Conservation (phyloP, 1,140 invertebrate species). For the Scylla paramamosain region DNA sequence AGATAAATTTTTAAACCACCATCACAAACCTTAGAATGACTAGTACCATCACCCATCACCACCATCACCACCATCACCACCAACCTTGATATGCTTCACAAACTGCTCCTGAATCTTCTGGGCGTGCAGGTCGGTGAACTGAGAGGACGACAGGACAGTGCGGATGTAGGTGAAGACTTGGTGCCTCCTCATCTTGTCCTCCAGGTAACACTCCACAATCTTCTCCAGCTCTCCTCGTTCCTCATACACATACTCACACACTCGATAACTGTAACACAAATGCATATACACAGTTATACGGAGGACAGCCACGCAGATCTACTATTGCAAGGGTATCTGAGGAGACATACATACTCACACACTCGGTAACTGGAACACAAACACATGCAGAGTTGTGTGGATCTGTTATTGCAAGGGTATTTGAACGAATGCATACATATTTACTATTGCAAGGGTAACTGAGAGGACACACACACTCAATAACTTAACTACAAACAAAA, state of each 20-base stretch:
- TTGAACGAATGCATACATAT: too few species aligned
- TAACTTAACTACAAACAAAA: too few species aligned
- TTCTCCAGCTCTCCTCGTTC: constrained; percentile 82
- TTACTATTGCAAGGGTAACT: too few species aligned
- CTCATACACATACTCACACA: constrained; percentile 85
- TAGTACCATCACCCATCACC: too few species aligned
- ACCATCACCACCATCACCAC: background rate
- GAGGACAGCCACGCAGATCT: background rate
- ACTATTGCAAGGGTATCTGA: background rate
- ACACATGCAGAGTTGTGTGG: too few species aligned
- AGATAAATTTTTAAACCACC: too few species aligned
- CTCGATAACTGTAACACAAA: constrained; percentile 82
- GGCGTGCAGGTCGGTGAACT: constrained; percentile 69
- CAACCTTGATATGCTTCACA: constrained; percentile 73
- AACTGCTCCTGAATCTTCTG: constrained; percentile 75
- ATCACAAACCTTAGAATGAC: too few species aligned
- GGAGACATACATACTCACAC: background rate
- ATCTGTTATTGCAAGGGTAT: too few species aligned
- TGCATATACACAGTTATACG: constrained; percentile 63
- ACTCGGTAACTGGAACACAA: background rate
- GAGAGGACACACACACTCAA: too few species aligned
- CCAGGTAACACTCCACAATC: constrained; percentile 84
- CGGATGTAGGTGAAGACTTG: constrained; percentile 80
- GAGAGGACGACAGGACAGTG: constrained; percentile 78
- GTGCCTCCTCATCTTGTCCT: constrained; percentile 82